These are phyloP conservation scores for Musca domestica DNA, from an alignment of 1,140 invertebrate species.

Conservation along the genomic window DNA sequence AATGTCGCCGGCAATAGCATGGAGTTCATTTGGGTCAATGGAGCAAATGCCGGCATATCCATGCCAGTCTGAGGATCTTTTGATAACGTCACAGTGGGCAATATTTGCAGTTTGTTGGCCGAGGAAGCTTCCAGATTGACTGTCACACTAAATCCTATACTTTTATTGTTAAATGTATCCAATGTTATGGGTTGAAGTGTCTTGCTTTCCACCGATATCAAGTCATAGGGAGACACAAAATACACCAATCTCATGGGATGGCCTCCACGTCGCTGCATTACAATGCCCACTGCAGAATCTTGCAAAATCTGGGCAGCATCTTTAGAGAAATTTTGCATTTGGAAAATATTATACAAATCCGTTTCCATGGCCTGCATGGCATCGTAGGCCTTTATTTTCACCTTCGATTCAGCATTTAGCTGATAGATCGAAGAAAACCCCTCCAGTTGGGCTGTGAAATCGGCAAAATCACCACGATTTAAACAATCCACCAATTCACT, in stretches of 20 bases:
- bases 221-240: slow-evolving; percentile 92
- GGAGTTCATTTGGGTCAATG: slow-evolving; percentile 79
- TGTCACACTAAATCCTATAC: slow-evolving; percentile 80
- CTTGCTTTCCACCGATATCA: slow-evolving; percentile 74
- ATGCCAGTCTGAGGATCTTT: slow-evolving; percentile 72
- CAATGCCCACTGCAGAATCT: slow-evolving; percentile 83
- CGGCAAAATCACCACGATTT: slow-evolving; percentile 81
- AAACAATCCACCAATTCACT: slow-evolving; percentile 80
- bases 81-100: slow-evolving; percentile 74
- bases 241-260: slow-evolving; percentile 93
- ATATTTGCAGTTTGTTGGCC: slow-evolving; percentile 81
- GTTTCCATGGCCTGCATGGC: slow-evolving; percentile 88
- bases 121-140: slow-evolving; percentile 88
- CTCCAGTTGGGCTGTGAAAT: slow-evolving; percentile 89
- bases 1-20: slow-evolving; percentile 87
- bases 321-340: slow-evolving; percentile 67
- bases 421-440: slow-evolving; percentile 90
- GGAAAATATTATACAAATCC: slow-evolving; percentile 82
- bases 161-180: slow-evolving; percentile 63
- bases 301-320: slow-evolving; percentile 85
- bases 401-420: slow-evolving; percentile 90
- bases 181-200: slow-evolving; percentile 72
- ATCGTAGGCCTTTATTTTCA: slow-evolving; percentile 89
- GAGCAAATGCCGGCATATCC: slow-evolving; percentile 74
- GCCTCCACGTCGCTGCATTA: slow-evolving; percentile 75